These are phyloP conservation scores for Cecropterus lyciades DNA, from an alignment of 1,140 invertebrate genomes.

Conservation along the genomic window DNA sequence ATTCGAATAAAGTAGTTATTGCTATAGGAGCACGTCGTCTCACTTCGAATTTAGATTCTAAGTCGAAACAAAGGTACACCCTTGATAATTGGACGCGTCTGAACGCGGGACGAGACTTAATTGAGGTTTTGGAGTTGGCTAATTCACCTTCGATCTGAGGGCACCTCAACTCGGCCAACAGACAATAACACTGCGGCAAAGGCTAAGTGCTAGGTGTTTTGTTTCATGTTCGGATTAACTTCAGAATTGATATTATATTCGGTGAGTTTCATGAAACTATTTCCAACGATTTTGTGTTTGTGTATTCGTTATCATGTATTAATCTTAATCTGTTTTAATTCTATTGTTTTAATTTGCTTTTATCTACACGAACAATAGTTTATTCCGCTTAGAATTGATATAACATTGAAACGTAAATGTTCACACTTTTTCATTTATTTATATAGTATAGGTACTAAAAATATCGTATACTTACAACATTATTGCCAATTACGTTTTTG, in stretches of 20 bases:
- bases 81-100: conserved; percentile 81
- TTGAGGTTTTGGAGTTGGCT: conserved; percentile 82
- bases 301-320: background rate
- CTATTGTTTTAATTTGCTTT: no score
- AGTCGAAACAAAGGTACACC: conserved; percentile 53
- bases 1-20: background rate
- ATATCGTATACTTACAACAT: no score
- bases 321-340: no score
- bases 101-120: conserved; percentile 81
- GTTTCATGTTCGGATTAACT: conserved; percentile 43
- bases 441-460: no score
- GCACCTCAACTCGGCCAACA: conserved; percentile 57
- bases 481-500: no score
- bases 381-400: no score
- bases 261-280: background rate
- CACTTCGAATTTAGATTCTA: background rate
- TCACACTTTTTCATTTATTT: no score
- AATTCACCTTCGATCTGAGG: conserved; percentile 78
- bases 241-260: background rate
- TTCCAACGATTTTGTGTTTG: background rate
- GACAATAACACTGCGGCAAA: conserved; percentile 55
- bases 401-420: no score
- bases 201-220: conserved; percentile 66
- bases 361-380: no score
- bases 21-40: background rate